Conservation (phyloP, 2,113 vertebrate genomes). For the Peromyscus maniculatus region DNA sequence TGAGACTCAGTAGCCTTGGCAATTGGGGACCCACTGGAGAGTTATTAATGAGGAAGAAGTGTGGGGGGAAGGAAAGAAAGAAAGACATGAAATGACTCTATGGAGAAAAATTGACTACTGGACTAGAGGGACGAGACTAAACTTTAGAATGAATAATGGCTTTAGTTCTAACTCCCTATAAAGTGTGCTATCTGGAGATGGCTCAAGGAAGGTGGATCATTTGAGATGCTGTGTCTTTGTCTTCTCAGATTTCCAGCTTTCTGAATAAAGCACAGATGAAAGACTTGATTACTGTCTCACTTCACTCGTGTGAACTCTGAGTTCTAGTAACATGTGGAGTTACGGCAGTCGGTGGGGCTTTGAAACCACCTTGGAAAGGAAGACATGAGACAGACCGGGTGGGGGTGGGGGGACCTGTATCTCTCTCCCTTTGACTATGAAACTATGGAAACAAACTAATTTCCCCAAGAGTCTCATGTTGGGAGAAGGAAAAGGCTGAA, state of each 20-base stretch:
- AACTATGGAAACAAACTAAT: background rate
- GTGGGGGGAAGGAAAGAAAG: background rate
- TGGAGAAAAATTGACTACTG: background rate
- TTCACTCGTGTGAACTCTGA: background rate
- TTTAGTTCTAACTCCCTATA: background rate
- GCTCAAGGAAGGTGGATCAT: background rate
- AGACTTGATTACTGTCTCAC: background rate
- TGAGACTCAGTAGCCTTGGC: background rate
- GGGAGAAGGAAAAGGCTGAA: background rate
- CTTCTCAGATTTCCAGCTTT: background rate
- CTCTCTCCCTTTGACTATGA: background rate
- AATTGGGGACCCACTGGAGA: background rate
- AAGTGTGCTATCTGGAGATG: background rate
- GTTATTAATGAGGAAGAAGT: background rate
- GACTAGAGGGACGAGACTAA: background rate
- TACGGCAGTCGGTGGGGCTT: accelerated
- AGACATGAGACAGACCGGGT: background rate
- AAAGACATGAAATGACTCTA: background rate
- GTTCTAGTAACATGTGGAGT: background rate
- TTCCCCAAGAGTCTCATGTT: background rate
- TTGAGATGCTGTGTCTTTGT: background rate
- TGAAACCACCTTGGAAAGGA: background rate
- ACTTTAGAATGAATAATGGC: background rate
- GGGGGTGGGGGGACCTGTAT: too few relatives aligned
- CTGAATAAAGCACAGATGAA: background rate